Percentiles rank a stretch among this genome's conserved stretches.
Evolutionary conservation across 92 coral and sea anemone genomes (phyloP).

Genomic region (Paramuricea clavata): DNA sequence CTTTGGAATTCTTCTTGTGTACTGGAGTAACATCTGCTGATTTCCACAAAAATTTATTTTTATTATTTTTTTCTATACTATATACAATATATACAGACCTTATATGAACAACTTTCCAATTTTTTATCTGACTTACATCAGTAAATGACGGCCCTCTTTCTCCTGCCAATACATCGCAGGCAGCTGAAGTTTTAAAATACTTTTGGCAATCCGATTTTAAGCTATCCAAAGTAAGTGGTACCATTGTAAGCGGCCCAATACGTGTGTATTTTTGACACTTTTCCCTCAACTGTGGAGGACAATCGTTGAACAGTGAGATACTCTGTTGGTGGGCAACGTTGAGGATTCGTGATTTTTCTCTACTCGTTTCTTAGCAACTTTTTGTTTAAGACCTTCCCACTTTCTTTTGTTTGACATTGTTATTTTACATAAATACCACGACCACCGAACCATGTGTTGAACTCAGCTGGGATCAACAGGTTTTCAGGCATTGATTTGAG

Average conservation of each 20-base stretch:
- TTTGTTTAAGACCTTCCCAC: conserved; percentile 45
- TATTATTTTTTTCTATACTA: no score
- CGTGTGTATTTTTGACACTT: conserved; percentile 65
- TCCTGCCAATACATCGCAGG: conserved; percentile 71
- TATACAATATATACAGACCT: no score
- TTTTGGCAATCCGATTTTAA: conserved; percentile 58
- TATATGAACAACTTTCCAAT: conserved; percentile 69
- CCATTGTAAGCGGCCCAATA: conserved; percentile 71
- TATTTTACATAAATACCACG: no score
- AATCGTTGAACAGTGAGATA: conserved; percentile 65
- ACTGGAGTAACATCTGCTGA: no score
- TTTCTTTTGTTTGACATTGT: conserved; percentile 2
- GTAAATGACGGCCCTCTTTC: conserved; percentile 77
- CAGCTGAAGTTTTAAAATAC: conserved; percentile 59
- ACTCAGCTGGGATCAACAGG: no score
- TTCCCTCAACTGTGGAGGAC: conserved; percentile 64
- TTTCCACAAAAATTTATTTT: no score
- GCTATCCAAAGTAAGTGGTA: conserved; percentile 57
- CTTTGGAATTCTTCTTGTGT: no score
- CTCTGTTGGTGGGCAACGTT: conserved; percentile 40
- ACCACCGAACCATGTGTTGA: no score
- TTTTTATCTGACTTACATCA: conserved; percentile 58
- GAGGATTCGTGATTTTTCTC: conserved; percentile 28
- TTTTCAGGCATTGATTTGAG: no score
- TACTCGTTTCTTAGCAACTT: conserved; percentile 39